Conservation (phyloP, 1,140 invertebrate genomes). For the Apis florea region DNA sequence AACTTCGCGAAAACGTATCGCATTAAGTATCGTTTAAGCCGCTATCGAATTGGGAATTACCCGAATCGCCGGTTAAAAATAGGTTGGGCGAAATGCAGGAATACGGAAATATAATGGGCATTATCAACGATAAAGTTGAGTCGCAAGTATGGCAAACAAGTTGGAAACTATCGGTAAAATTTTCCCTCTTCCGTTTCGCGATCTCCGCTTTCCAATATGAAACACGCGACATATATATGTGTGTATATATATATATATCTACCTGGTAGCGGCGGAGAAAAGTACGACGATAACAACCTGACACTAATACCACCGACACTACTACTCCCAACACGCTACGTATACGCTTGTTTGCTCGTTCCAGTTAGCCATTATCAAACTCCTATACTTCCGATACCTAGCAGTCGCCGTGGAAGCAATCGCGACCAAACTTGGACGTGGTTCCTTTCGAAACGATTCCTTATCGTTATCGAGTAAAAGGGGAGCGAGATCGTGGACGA, state of each 20-base stretch:
- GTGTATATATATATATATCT: conserved; percentile 14
- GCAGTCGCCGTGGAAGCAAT: conserved; percentile 48
- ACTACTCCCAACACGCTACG: conserved; percentile 25
- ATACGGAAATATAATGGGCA: conserved; percentile 29
- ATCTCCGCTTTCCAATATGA: conserved; percentile 39
- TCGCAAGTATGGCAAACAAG: conserved; percentile 29
- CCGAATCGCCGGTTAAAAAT: neutral
- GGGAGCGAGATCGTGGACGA: conserved; percentile 35
- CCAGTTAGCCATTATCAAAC: conserved; percentile 63
- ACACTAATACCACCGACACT: conserved; percentile 42
- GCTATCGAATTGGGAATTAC: conserved; percentile 18
- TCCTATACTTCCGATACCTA: conserved; percentile 57
- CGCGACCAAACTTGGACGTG: conserved; percentile 56
- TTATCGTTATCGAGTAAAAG: conserved; percentile 59
- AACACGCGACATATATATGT: neutral
- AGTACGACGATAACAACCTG: conserved; percentile 58
- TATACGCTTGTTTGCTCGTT: conserved; percentile 54
- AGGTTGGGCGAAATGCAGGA: conserved; percentile 4
- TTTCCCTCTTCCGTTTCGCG: conserved; percentile 42
- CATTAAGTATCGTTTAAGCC: conserved; percentile 8
- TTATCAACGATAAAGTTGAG: conserved; percentile 40
- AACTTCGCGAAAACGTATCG: neutral
- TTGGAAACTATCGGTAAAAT: conserved; percentile 41
- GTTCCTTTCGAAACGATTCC: conserved; percentile 52
- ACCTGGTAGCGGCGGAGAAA: conserved; percentile 41